These are phyloP conservation scores for Panthera leo DNA, from an alignment of 2,113 vertebrate species.

Conservation along the genomic window DNA sequence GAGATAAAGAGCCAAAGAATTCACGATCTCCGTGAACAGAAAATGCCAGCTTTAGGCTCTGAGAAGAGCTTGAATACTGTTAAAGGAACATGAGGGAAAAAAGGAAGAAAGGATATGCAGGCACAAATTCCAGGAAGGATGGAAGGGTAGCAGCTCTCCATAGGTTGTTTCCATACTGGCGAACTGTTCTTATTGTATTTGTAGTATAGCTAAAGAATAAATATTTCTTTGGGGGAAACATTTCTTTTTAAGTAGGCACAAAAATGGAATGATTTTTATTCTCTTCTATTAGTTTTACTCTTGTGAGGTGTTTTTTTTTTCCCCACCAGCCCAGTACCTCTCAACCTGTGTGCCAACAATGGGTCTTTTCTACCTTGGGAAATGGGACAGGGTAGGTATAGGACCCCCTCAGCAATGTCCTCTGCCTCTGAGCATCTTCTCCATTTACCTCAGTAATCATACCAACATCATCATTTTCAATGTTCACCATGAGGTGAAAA, in stretches of 20 bases:
- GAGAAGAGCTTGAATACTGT: neutral
- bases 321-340: neutral
- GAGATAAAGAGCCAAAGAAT: neutral
- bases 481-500: neutral
- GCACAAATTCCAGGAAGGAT: neutral
- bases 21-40: neutral
- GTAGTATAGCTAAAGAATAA: neutral
- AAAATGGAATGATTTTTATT: neutral
- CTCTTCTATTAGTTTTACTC: neutral
- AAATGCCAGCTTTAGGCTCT: neutral
- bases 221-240: neutral
- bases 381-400: neutral
- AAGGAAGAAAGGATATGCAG: neutral
- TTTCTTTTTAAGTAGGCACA: neutral
- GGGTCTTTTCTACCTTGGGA: neutral
- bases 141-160: no score
- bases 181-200: neutral
- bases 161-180: neutral
- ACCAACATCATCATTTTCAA: neutral
- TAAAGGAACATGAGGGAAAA: rapidly evolving
- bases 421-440: neutral
- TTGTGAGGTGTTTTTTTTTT: neutral
- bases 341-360: neutral
- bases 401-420: no score
- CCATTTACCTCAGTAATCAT: neutral